phyloP scores from a whole-genome alignment of 2,113 vertebrate species.

The Alexandromys fortis region DNA sequence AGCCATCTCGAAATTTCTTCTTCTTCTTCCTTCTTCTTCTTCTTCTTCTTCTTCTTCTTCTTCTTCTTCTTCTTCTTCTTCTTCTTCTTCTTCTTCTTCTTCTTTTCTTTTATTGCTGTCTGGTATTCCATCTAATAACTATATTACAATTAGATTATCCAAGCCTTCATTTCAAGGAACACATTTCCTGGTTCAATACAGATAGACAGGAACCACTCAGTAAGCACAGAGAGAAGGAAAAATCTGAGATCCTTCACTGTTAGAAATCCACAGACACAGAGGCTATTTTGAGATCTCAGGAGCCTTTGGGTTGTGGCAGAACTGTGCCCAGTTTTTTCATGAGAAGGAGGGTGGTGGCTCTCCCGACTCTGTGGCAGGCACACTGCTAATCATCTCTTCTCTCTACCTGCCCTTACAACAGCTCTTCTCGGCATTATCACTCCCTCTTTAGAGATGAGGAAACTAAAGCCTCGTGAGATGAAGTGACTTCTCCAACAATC shows the following conservation, averaged over 20 bases:
- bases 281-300: neutral
- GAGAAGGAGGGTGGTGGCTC: neutral
- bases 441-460: conserved; percentile 31
- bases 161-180: neutral
- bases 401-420: neutral
- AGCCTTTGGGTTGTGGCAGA: neutral
- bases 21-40: neutral
- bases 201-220: neutral
- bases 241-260: neutral
- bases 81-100: too few relatives aligned
- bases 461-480: neutral
- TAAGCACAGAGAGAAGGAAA: neutral
- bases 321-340: neutral
- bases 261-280: neutral
- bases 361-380: neutral
- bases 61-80: too few relatives aligned
- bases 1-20: neutral
- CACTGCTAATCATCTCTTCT: neutral
- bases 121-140: neutral
- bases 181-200: neutral
- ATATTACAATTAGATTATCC: neutral
- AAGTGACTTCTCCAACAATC: conserved; percentile 26
- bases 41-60: too few relatives aligned
- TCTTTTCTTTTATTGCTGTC: neutral
- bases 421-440: neutral